A percentile compares a stretch with the other conserved stretches of the same genome.
Conservation (phyloP, 2,888 invertebrate genomes). For the Polydrusus tereticollis region DNA sequence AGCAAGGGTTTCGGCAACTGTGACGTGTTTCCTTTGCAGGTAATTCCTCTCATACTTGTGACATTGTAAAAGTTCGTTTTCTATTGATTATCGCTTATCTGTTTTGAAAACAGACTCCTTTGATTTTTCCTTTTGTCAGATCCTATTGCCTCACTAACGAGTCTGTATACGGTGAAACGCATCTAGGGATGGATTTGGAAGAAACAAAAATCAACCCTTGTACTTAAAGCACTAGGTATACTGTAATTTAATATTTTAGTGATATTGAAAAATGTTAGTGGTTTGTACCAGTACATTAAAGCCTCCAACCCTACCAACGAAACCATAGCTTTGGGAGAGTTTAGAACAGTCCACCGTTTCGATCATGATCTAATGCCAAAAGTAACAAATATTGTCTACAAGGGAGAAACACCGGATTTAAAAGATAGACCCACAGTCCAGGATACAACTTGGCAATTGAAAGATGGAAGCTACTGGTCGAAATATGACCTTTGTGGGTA, state of each 20-base stretch:
- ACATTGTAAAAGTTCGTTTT: too few relatives aligned
- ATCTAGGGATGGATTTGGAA: too few relatives aligned
- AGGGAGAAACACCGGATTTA: constrained; percentile 25
- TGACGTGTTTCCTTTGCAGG: too few relatives aligned
- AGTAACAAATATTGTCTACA: constrained; percentile 26
- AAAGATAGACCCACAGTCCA: constrained; percentile 28
- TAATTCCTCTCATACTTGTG: too few relatives aligned
- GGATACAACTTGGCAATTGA: constrained; percentile 36
- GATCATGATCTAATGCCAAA: constrained; percentile 33
- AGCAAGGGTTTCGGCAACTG: too few relatives aligned
- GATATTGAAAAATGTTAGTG: constrained; percentile 21
- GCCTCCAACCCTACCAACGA: constrained; percentile 26
- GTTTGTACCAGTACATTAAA: constrained; percentile 32
- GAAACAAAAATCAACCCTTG: too few relatives aligned
- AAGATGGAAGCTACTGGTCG: constrained; percentile 34
- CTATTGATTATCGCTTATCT: too few relatives aligned
- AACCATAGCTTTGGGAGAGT: constrained; percentile 21
- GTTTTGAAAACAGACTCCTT: too few relatives aligned
- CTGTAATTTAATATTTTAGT: constrained; percentile 5
- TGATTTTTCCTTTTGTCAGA: too few relatives aligned
- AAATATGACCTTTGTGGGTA: constrained; percentile 38
- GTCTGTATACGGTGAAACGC: too few relatives aligned
- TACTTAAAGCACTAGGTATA: too few relatives aligned
- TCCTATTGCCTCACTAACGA: too few relatives aligned
- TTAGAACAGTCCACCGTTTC: constrained; percentile 30